Evolutionary conservation across 2,888 invertebrate genomes (phyloP), one percentile per base, ranked within the genome.

Genomic region (Rhamnusium bicolor): DNA sequence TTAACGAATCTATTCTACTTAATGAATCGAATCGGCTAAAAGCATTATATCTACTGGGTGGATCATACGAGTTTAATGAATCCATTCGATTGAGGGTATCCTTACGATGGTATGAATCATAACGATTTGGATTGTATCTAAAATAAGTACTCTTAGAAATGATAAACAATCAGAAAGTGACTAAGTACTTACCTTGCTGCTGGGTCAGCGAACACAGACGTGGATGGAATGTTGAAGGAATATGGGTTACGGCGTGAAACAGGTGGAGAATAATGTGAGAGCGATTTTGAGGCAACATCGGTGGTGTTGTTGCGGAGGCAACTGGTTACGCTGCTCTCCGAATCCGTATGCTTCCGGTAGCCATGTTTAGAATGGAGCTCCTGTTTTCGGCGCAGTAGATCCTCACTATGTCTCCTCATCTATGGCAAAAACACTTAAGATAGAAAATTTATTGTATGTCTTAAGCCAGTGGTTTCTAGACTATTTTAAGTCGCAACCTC

Each of bases 321-420:
- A 74, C 72, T 76, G 54, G 77, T 70, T 51, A 78, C 79, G 73
- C 85, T 86, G 84, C 82, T 86, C 84, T 77, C 87, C 73, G 79
- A 82, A 74, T 67, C 90, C 88, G 65, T 90, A 89, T 82, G 82
- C 53, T 80, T 82, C 6, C 82, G 80, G 71, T 77, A 79, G 51
- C 76, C 63, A 21, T 79, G 80, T 21, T 91, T 90, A 51, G 87
- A 87, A 73, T 91, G 90, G 14, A 91, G 83, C 4, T 89, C 88
- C 32, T 88, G 87, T 75, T 90, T 89, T 77, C 89, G 89, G 24
- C 85, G 85, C 65, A 90, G 85, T 80, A 89, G 90, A 47, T 91
- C 90, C 56, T 86, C 87, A 40, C 89, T 85, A 82, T 89, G 89
- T 76, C 90, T 87, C 80, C 89, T 88, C 82, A 90, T 89, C 92